Percentiles rank a stretch among this genome's conserved stretches.
Conservation (phyloP, 2,113 vertebrate genomes). For the Pygoscelis antarcticus region DNA sequence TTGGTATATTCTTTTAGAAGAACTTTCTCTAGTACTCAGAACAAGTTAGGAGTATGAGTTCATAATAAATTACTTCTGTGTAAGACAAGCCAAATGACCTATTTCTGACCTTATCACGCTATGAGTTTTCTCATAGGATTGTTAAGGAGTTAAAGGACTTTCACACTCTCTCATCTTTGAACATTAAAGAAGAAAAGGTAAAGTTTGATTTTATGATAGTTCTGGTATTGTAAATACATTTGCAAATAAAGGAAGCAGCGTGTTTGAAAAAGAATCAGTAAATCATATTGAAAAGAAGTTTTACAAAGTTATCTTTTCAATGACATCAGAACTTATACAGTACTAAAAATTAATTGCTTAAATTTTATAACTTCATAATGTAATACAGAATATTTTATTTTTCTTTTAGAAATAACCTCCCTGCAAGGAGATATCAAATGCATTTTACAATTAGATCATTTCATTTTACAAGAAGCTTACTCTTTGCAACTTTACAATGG, state of each 20-base stretch:
- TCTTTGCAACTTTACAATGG: conserved; percentile 42
- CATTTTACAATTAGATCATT: conserved; percentile 46
- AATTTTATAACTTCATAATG: conserved; percentile 31
- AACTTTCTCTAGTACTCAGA: neutral
- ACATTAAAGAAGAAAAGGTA: neutral
- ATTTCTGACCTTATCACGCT: neutral
- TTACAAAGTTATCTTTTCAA: neutral
- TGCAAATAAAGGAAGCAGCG: neutral
- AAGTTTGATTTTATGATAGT: neutral
- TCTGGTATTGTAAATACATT: neutral
- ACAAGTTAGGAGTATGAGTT: neutral
- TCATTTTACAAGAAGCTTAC: conserved; percentile 54
- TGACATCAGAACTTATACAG: conserved; percentile 7
- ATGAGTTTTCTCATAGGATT: neutral
- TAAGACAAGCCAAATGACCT: neutral
- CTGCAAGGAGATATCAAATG: conserved; percentile 21
- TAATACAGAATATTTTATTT: conserved; percentile 42
- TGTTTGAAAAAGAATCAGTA: neutral
- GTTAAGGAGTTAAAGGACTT: neutral
- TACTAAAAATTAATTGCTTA: conserved; percentile 41
- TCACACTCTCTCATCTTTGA: neutral
- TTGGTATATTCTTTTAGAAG: neutral
- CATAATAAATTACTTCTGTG: neutral
- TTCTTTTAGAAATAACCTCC: conserved; percentile 1
- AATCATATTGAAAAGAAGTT: neutral